Conservation (phyloP, 2,888 invertebrate genomes). For the Margaritifera margaritifera region DNA sequence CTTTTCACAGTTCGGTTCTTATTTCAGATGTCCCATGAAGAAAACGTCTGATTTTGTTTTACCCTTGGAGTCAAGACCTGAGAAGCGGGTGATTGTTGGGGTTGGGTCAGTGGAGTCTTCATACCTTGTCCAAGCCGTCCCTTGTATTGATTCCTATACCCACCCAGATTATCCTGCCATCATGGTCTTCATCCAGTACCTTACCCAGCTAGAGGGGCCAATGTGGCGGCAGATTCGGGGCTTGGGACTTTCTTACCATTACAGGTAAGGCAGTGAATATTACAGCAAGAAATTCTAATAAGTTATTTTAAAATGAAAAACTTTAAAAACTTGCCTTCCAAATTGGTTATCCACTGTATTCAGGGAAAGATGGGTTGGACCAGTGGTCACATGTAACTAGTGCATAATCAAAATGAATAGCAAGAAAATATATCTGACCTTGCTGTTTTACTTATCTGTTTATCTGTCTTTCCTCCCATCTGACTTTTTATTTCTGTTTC, state of each 20-base stretch:
- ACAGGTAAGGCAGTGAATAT: constrained; percentile 70
- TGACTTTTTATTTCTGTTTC: no score
- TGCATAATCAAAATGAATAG: no score
- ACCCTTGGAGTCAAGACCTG: constrained; percentile 27
- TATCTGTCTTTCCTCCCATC: no score
- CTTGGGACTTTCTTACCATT: constrained; percentile 88
- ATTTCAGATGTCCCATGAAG: constrained; percentile 34
- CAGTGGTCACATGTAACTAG: no score
- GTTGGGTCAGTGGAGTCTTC: constrained; percentile 88
- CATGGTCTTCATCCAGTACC: constrained; percentile 86
- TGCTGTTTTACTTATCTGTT: no score
- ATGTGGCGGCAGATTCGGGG: constrained; percentile 92
- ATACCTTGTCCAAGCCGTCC: constrained; percentile 78
- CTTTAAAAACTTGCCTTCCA: no score
- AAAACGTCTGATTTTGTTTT: constrained; percentile 45
- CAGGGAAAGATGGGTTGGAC: no score
- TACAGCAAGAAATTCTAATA: no score
- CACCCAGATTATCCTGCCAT: constrained; percentile 83
- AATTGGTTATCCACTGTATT: no score
- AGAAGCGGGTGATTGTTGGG: constrained; percentile 80
- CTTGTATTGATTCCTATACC: constrained; percentile 79
- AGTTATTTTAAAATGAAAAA: no score
- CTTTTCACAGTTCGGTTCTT: background rate
- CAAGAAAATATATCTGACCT: no score
- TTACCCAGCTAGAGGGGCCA: constrained; percentile 91